phyloP scores from a whole-genome alignment of 2,113 vertebrate species.

The Cacatua alba region DNA sequence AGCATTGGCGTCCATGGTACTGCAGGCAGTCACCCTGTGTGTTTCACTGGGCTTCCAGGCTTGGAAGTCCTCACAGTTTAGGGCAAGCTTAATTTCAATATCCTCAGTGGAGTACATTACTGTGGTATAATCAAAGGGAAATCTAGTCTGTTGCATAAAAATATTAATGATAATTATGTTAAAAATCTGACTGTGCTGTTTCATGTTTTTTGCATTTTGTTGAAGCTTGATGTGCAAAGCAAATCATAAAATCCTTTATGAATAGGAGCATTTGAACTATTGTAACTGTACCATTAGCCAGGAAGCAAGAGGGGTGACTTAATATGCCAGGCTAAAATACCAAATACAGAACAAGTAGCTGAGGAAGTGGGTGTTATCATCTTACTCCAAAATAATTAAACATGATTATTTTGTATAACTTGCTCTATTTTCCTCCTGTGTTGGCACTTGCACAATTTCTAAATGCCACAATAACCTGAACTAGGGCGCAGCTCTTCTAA shows the following conservation, averaged over 20 bases:
- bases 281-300: not conserved
- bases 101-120: not conserved
- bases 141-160: not conserved
- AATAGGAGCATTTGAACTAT: not conserved
- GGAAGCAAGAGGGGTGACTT: not conserved
- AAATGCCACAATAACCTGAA: slow-evolving; percentile 18
- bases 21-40: accelerated
- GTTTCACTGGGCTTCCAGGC: not conserved
- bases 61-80: not conserved
- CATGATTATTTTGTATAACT: not conserved
- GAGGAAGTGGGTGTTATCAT: not conserved
- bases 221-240: not conserved
- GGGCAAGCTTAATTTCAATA: not conserved
- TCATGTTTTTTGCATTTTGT: not conserved
- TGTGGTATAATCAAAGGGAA: not conserved
- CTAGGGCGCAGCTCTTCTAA: slow-evolving; percentile 23
- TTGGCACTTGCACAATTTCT: not conserved
- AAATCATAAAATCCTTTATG: not conserved
- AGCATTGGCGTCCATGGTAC: not conserved
- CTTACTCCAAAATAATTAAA: slow-evolving; percentile 2
- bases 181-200: not conserved
- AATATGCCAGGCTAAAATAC: not conserved
- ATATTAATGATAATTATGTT: not conserved
- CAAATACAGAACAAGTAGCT: not conserved
- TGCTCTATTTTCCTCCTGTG: not conserved